A percentile compares a stretch with the other conserved stretches of the same genome.
Conservation (phyloP, 2,888 invertebrate genomes). For the Melinopterus prodromus region DNA sequence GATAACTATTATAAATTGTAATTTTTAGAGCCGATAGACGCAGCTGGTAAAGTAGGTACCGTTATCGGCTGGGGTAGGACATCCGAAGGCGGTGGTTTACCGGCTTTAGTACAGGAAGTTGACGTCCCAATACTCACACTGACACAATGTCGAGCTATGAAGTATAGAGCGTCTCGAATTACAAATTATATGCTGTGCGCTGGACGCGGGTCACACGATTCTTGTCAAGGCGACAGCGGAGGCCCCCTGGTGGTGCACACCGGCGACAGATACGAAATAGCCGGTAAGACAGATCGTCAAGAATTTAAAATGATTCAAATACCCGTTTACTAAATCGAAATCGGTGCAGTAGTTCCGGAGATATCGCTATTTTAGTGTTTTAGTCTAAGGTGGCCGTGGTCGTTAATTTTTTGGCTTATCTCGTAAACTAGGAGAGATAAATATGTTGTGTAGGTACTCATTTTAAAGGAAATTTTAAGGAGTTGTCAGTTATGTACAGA, state of each 20-base stretch:
- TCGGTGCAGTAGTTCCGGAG: neutral
- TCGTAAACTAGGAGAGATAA: neutral
- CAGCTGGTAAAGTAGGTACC: slow-evolving; percentile 76
- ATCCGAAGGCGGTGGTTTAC: slow-evolving; percentile 81
- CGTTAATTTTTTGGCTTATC: neutral
- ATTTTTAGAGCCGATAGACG: slow-evolving; percentile 65
- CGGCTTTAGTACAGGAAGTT: slow-evolving; percentile 83
- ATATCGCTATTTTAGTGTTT: neutral
- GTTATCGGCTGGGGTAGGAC: slow-evolving; percentile 90
- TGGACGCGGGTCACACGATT: slow-evolving; percentile 81
- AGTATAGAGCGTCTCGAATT: slow-evolving; percentile 83
- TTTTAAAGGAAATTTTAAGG: neutral
- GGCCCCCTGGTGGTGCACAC: slow-evolving; percentile 81
- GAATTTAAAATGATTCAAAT: neutral
- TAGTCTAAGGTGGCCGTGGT: neutral
- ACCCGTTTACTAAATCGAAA: neutral
- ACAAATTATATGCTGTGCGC: slow-evolving; percentile 88
- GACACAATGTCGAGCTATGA: slow-evolving; percentile 81
- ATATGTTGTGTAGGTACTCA: neutral
- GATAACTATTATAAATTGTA: neutral
- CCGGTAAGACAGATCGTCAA: slow-evolving; percentile 65
- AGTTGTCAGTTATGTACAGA: neutral
- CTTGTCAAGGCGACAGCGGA: slow-evolving; percentile 90
- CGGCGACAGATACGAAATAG: slow-evolving; percentile 80
- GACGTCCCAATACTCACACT: slow-evolving; percentile 84